Evolutionary conservation across 2,888 invertebrate species (phyloP), one percentile per base, ranked within the genome.

Genomic region (Alviniconcha strummeri): DNA sequence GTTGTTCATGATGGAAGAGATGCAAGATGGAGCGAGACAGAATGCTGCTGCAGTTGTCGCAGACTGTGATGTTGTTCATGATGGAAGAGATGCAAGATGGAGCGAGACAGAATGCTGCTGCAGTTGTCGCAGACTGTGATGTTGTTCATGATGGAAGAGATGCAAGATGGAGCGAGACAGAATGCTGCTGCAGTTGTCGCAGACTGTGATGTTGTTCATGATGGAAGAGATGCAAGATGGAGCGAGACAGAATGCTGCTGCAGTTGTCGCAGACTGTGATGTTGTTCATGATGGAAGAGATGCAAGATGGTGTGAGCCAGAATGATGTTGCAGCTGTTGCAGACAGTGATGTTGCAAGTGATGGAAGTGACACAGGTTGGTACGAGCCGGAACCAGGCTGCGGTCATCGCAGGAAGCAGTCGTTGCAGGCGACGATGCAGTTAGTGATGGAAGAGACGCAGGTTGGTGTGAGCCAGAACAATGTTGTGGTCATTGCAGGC

Each of bases 401-500:
- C 64, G 64, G 11, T 4, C 64, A 9, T 15, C 64, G 11, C 64
- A 64, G 11, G 11, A 2, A 64, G 11, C 15, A 9, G 64, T 13
- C 11, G 64, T 64, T 15, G 15, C 64, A 9, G 15, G 64, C 69
- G 69, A 17, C n/a, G 69, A 69, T n/a, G 69, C 67, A 54, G 71
- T 86, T 81, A 99, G 94, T 99, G 99, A 93, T 99, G 99, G 96
- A 99, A 99, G 17, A 99, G 95, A 86, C 99, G 95, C 54, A 98
- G 94, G 93, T 96, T 97, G 36, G 98, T 98, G 93, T 99, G 98
- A 7, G 97, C 96, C 91, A 99, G 94, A 5, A 96, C 95, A 88
- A 99, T 97, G 83, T 96, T 96, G 93, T 98, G 97, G 89, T 98
- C 97, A 93, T 99, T 96, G 94, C 99, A 99, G 19, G 99, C 98